A percentile compares a stretch with the other conserved stretches of the same genome.
Evolutionary conservation across 2,888 invertebrate species (phyloP).

Genomic region (Watsonalla binaria): DNA sequence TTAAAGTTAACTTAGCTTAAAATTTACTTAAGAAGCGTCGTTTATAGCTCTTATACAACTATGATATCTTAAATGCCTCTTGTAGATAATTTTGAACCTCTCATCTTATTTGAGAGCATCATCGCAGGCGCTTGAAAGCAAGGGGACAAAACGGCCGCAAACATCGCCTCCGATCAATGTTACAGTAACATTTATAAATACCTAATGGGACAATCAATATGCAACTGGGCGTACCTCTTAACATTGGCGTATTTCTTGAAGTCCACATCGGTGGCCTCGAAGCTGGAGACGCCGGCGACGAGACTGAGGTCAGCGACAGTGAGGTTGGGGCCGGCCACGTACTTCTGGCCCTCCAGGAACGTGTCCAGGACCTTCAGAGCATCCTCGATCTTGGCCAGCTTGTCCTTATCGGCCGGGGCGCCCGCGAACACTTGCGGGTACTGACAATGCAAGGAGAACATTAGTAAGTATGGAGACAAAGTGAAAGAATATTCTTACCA

Average conservation of each 20-base stretch:
- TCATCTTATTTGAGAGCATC: too few species aligned
- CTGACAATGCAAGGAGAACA: conserved; percentile 37
- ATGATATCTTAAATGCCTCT: too few species aligned
- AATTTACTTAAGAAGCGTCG: too few species aligned
- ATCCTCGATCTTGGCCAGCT: conserved; percentile 82
- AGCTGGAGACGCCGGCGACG: conserved; percentile 83
- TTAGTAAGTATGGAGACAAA: too few species aligned
- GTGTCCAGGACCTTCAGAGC: conserved; percentile 83
- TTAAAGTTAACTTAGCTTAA: too few species aligned
- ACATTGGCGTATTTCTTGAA: conserved; percentile 84
- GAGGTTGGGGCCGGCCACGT: conserved; percentile 83
- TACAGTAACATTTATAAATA: neutral
- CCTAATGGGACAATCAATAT: neutral
- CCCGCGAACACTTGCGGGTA: conserved; percentile 81
- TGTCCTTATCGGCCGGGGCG: conserved; percentile 81
- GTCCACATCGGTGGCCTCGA: conserved; percentile 83
- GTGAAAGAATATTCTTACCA: too few species aligned
- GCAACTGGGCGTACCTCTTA: conserved; percentile 47
- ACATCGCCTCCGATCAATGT: too few species aligned
- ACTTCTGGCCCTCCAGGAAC: conserved; percentile 85
- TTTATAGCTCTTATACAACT: too few species aligned
- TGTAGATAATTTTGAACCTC: too few species aligned
- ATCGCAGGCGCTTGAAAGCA: too few species aligned
- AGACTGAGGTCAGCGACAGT: conserved; percentile 89
- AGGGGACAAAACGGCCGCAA: too few species aligned